phyloP scores from a whole-genome alignment of 1,140 invertebrate species.

The Drosophila paulistorum region DNA sequence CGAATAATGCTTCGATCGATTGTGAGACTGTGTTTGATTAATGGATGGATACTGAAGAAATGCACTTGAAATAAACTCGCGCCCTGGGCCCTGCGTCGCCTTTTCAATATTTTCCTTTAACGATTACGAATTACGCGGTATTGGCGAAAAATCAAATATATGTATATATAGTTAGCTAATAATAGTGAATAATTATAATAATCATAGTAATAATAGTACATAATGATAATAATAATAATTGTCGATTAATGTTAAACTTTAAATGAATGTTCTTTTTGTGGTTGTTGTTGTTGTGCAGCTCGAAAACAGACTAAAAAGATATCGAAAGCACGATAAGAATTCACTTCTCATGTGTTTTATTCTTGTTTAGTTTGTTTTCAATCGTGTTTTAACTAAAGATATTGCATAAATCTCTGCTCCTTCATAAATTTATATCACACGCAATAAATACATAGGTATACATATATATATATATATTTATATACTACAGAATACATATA shows the following conservation, averaged over 20 bases:
- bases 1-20: conserved; percentile 36
- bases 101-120: conserved; percentile 41
- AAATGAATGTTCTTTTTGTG: conserved; percentile 10
- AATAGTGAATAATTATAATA: background rate
- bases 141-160: background rate
- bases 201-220: background rate
- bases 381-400: conserved; percentile 51
- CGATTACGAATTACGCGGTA: conserved; percentile 11
- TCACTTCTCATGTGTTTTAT: background rate
- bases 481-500: conserved; percentile 23
- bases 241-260: conserved; percentile 8
- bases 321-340: background rate
- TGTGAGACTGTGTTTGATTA: conserved; percentile 38
- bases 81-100: conserved; percentile 22
- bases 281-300: conserved; percentile 37
- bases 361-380: conserved; percentile 62
- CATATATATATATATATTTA: conserved; percentile 23
- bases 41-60: conserved; percentile 77
- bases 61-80: conserved; percentile 35
- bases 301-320: conserved; percentile 64
- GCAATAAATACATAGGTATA: conserved; percentile 75
- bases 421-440: conserved; percentile 81
- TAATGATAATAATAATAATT: conserved; percentile 7
- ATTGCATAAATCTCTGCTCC: conserved; percentile 61
- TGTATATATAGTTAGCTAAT: conserved; percentile 2